Percentiles rank a stretch among this genome's conserved stretches.
These are phyloP conservation scores for Myotis yumanensis DNA, from an alignment of 2,113 vertebrate genomes.

Conservation along the genomic window DNA sequence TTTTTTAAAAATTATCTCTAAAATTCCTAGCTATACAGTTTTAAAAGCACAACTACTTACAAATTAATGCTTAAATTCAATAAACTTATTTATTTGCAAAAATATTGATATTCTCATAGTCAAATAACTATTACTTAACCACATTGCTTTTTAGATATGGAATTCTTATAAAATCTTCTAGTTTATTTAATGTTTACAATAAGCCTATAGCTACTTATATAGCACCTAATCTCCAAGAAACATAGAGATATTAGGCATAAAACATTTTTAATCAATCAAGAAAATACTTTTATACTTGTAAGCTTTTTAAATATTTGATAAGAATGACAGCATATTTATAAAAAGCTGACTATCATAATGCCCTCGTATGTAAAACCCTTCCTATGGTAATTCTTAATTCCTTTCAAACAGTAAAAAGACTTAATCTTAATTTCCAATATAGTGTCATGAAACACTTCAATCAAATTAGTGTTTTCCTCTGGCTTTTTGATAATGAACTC, in stretches of 20 bases:
- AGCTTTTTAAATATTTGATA: neutral
- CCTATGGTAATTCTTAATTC: neutral
- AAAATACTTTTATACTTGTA: neutral
- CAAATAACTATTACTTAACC: neutral
- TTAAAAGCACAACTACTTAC: neutral
- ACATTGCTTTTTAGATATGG: neutral
- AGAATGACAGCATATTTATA: neutral
- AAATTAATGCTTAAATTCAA: slow-evolving; percentile 30
- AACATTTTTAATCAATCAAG: neutral
- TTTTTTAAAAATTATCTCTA: neutral
- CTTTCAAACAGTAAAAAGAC: neutral
- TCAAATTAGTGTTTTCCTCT: neutral
- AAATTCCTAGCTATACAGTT: neutral
- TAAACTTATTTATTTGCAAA: neutral
- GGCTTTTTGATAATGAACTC: neutral
- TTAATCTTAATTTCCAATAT: neutral
- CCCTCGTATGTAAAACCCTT: neutral
- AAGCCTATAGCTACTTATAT: neutral
- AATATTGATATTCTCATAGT: neutral
- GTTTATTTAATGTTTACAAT: neutral
- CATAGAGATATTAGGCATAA: neutral
- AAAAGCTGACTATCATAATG: neutral
- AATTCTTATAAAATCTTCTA: neutral
- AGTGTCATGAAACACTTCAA: neutral
- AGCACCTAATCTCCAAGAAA: neutral